phyloP scores from a whole-genome alignment of 2,888 invertebrate genomes.

The Agrochola litura region DNA sequence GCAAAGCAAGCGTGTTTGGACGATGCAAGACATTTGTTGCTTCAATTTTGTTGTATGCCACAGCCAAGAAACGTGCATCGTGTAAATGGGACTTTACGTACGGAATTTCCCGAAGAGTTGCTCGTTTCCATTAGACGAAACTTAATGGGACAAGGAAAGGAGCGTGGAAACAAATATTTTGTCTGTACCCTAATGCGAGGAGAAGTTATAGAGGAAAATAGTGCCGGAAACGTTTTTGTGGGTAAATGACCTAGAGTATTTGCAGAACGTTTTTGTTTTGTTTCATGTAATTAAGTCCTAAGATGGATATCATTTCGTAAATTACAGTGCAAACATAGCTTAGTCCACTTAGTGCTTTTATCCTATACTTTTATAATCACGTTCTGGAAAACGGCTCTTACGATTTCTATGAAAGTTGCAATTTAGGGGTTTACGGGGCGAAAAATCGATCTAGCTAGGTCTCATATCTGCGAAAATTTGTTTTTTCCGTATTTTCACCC shows the following conservation, averaged over 20 bases:
- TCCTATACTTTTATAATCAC: no score
- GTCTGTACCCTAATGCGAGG: slow-evolving; percentile 24
- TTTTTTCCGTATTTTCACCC: no score
- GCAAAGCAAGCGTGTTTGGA: neutral
- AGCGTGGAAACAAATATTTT: slow-evolving; percentile 21
- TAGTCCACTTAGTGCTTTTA: neutral
- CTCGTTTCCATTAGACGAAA: slow-evolving; percentile 39
- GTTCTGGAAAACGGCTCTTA: no score
- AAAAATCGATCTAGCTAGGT: no score
- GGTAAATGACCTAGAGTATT: neutral
- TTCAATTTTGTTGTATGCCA: neutral
- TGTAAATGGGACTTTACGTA: neutral
- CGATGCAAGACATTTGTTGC: neutral
- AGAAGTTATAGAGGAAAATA: slow-evolving; percentile 36
- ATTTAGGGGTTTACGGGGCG: no score
- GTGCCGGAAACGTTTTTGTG: slow-evolving; percentile 3
- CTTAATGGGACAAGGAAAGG: slow-evolving; percentile 14
- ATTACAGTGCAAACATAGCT: neutral
- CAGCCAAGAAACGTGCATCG: neutral
- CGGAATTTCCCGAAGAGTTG: slow-evolving; percentile 8
- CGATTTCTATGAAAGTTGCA: no score
- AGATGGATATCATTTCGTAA: neutral
- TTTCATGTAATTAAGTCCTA: slow-evolving; percentile 1
- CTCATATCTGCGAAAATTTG: no score
- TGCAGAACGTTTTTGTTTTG: slow-evolving; percentile 7